Evolutionary conservation across 2,113 vertebrate genomes (phyloP).

Genomic region (Microcebus lehilahytsara): DNA sequence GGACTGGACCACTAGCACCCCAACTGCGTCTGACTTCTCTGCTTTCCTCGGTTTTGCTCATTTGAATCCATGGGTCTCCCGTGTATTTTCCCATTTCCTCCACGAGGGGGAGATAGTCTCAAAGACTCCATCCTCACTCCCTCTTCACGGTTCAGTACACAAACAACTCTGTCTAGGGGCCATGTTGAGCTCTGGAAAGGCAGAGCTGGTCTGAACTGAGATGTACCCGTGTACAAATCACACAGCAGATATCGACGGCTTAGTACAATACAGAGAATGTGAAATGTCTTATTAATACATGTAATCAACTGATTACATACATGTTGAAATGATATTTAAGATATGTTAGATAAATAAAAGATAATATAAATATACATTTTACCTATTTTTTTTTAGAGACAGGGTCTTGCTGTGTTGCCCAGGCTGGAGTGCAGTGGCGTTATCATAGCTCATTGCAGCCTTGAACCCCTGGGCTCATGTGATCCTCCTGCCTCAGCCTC

Average conservation of each 20-base stretch:
- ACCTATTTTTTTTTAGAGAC: not conserved
- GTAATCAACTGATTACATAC: not conserved
- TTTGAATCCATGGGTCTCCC: not conserved
- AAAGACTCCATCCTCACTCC: not conserved
- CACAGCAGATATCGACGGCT: not conserved
- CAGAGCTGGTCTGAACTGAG: fast-evolving
- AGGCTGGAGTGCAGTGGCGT: not conserved
- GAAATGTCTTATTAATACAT: not conserved
- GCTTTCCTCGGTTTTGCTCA: not conserved
- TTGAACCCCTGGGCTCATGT: not conserved
- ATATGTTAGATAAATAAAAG: not conserved
- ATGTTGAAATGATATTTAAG: not conserved
- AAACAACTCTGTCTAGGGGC: no score
- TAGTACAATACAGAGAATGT: not conserved
- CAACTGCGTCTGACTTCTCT: not conserved
- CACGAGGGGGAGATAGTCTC: conserved; percentile 36
- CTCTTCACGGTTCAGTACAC: not conserved
- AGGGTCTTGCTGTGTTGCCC: not conserved
- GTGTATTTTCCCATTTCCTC: not conserved
- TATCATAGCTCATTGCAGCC: not conserved
- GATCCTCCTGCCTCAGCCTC: not conserved
- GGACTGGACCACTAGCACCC: not conserved
- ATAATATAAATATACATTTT: not conserved
- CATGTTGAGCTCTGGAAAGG: fast-evolving
- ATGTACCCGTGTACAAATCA: not conserved